phyloP scores from a whole-genome alignment of 2,888 invertebrate genomes.

The Nycteola revayana region DNA sequence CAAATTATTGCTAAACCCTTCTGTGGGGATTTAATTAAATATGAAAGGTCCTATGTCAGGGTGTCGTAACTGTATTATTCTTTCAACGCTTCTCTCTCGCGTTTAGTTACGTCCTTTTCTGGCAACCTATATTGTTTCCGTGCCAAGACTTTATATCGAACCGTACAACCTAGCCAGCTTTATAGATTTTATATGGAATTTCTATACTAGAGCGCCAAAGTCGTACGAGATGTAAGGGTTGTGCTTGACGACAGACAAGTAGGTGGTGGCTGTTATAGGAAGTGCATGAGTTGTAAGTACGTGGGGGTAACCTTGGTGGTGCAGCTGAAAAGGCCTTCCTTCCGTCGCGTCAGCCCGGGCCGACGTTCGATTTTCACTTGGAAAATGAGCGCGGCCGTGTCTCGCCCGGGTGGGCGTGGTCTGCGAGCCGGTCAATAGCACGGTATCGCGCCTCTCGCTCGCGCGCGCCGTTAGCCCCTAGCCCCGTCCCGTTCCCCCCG shows the following conservation, averaged over 20 bases:
- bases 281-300: constrained; percentile 59
- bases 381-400: constrained; percentile 74
- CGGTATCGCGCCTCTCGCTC: constrained; percentile 65
- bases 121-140: constrained; percentile 68
- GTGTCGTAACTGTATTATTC: constrained; percentile 55
- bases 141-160: constrained; percentile 69
- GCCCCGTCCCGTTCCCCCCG: constrained; percentile 60
- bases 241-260: constrained; percentile 25
- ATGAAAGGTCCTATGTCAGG: constrained; percentile 50
- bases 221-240: constrained; percentile 28
- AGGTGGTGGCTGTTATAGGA: constrained; percentile 39
- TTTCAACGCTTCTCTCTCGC: constrained; percentile 56
- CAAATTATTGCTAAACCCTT: constrained; percentile 42
- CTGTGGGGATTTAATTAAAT: constrained; percentile 55
- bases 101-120: constrained; percentile 64
- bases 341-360: constrained; percentile 76
- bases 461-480: constrained; percentile 34
- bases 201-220: constrained; percentile 30
- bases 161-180: constrained; percentile 59
- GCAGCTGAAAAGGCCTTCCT: constrained; percentile 50
- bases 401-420: constrained; percentile 81
- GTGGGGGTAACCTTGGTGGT: constrained; percentile 70
- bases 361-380: constrained; percentile 80
- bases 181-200: constrained; percentile 50
- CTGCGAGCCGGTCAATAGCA: constrained; percentile 80